Percentiles rank a stretch among this genome's conserved stretches.
These are phyloP conservation scores for Caenorhabditis zanzibari DNA, from an alignment of 2,888 invertebrate species.

Conservation along the genomic window DNA sequence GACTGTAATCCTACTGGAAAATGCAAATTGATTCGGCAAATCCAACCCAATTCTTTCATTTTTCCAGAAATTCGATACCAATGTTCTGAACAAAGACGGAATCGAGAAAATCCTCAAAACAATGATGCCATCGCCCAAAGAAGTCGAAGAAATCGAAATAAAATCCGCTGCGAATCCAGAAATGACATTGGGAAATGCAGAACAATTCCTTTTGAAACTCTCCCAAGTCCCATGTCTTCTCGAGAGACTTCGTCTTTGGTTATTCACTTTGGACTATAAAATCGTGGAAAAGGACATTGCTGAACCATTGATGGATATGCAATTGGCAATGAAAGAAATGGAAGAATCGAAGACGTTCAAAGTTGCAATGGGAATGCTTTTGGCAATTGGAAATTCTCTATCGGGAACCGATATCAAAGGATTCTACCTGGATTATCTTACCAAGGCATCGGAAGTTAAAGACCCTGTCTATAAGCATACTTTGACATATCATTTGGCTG, in stretches of 20 bases:
- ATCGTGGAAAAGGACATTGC: conserved; percentile 97
- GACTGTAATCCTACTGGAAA: too few species aligned
- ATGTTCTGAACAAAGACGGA: conserved; percentile 94
- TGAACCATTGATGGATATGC: conserved; percentile 98
- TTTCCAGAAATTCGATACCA: conserved; percentile 97
- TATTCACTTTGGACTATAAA: conserved; percentile 98
- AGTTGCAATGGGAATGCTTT: conserved; percentile 93
- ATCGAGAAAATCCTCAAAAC: conserved; percentile 91
- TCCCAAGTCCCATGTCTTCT: conserved; percentile 94
- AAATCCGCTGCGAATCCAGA: conserved; percentile 90
- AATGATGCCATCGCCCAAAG: conserved; percentile 93
- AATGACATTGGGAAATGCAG: conserved; percentile 90
- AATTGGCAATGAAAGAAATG: conserved; percentile 95
- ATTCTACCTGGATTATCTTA: conserved; percentile 96
- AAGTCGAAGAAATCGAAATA: conserved; percentile 73
- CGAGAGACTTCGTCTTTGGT: conserved; percentile 95
- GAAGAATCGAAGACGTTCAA: conserved; percentile 95
- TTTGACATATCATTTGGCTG: conserved; percentile 95
- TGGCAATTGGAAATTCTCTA: conserved; percentile 96
- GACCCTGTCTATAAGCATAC: conserved; percentile 97
- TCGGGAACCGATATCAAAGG: conserved; percentile 95
- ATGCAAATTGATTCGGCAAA: too few species aligned
- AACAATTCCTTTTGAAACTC: conserved; percentile 97
- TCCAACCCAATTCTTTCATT: too few species aligned
- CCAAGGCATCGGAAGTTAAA: conserved; percentile 90